A percentile compares a stretch with the other conserved stretches of the same genome.
These are phyloP conservation scores for Etheostoma cragini DNA, from an alignment of 2,113 vertebrate species.

Conservation along the genomic window DNA sequence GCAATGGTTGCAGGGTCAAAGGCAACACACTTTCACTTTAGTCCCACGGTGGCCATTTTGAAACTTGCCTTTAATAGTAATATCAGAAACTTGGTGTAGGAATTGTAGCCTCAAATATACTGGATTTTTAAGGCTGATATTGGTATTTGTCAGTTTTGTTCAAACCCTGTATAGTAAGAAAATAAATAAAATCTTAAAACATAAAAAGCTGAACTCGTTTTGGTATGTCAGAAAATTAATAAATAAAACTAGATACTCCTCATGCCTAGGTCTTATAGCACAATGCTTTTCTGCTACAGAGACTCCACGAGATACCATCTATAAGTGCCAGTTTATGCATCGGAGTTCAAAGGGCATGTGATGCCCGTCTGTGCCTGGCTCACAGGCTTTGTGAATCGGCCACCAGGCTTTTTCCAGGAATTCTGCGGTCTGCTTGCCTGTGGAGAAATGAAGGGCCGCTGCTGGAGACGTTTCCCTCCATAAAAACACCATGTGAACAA, in stretches of 20 bases:
- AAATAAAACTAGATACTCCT: not conserved
- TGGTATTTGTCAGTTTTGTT: not conserved
- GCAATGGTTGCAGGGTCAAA: no score
- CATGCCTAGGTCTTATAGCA: no score
- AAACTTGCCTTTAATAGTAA: not conserved
- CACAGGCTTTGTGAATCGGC: conserved; percentile 11
- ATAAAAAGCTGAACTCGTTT: not conserved
- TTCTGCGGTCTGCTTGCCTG: conserved; percentile 78
- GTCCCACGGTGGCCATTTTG: not conserved
- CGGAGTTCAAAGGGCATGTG: conserved; percentile 16
- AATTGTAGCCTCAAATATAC: not conserved
- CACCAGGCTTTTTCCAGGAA: conserved; percentile 62
- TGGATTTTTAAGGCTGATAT: not conserved
- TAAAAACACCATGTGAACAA: conserved; percentile 76
- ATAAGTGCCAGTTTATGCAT: not conserved
- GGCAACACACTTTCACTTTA: not conserved
- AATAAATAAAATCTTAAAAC: not conserved
- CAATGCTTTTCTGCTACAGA: not conserved
- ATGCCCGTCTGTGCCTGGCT: not conserved
- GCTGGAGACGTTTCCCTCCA: conserved; percentile 79
- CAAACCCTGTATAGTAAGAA: not conserved
- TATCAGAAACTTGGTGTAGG: no score
- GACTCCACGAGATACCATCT: not conserved
- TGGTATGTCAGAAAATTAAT: not conserved
- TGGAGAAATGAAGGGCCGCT: conserved; percentile 80